Base-by-base conservation (phyloP, 2,888 invertebrate genomes). In the Papilio demoleus region DNA sequence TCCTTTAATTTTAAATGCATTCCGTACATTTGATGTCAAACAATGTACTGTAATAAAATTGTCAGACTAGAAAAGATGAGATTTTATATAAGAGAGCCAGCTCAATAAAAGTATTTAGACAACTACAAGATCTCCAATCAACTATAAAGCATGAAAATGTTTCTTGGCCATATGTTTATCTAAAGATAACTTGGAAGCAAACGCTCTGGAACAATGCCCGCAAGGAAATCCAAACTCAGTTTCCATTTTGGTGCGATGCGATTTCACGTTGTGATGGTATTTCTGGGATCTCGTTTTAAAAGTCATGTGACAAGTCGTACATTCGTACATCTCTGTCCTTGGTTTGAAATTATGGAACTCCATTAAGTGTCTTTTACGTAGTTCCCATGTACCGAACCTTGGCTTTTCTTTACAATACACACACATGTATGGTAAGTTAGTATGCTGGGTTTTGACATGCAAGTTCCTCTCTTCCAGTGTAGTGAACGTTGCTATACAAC, bases 91-190 rank as follows among this genome's bases (percentile, higher is more conserved):
- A 24, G 4, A 50, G 19, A 47, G 45, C 19, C 9, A 47, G 9
- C 19, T 2, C 22, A 38, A 38, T 19, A 47, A 47, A 22, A 42
- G 1, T 12, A 17, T 17, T 42, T 17, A 17, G 17, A 42, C 17
- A 38, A 38, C 12, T 38, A 3, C 31, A 31, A 4, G 31, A 31
- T 31, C 31, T 6, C 31, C 3, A 31, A 31, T 31, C 1, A 38
- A 66, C 47, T 70, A 77, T 80, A 77, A 88, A 59, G 85, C 83
- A 72, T 90, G 91, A 67, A 92, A 92, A 82, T 94, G 94, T 71
- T 93, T 94, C 72, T 91, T 90, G 5, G 92, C 88, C 74, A 93
- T 88, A 76, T 94, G 94, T 68, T 93, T 93, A 70, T 93, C 93
- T 27, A 94, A 76, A 27, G 93, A 92, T 58, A 93, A 77, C 72